Percentiles rank a stretch among this genome's conserved stretches.
phyloP scores from a whole-genome alignment of 2,113 vertebrate species.

The Sitta europaea region DNA sequence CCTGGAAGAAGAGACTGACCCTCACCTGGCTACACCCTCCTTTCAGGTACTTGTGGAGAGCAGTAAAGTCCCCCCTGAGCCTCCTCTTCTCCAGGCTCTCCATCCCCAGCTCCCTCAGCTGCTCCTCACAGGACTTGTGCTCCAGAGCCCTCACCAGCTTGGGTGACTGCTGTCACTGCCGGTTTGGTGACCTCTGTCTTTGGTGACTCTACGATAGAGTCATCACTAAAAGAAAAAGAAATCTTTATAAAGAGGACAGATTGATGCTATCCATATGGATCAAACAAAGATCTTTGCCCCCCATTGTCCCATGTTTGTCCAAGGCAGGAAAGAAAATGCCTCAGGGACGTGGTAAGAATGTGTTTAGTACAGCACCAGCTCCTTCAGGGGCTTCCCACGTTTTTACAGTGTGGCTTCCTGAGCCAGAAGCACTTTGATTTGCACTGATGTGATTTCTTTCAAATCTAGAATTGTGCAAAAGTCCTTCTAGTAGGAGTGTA shows the following conservation, averaged over 20 bases:
- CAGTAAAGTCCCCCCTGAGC: neutral
- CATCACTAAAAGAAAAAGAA: neutral
- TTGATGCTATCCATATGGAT: rapidly evolving
- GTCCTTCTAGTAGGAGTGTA: neutral
- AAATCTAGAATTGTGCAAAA: neutral
- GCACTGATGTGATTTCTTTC: neutral
- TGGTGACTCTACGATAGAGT: neutral
- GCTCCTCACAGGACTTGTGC: neutral
- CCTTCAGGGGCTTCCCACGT: neutral
- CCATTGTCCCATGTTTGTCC: neutral
- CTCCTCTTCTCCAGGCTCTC: neutral
- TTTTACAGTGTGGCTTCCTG: neutral
- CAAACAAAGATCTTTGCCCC: neutral
- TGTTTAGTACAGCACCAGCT: neutral
- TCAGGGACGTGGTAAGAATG: rapidly evolving
- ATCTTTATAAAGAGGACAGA: neutral
- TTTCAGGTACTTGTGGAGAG: neutral
- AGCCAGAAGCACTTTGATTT: neutral
- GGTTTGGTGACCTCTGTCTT: neutral
- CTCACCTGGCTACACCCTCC: neutral
- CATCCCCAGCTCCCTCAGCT: neutral
- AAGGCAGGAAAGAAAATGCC: neutral
- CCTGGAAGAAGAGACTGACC: neutral
- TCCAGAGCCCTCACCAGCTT: neutral
- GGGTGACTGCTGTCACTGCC: neutral